Base-by-base conservation (phyloP, 2,113 vertebrate genomes). In the Pyxicephalus adspersus region DNA sequence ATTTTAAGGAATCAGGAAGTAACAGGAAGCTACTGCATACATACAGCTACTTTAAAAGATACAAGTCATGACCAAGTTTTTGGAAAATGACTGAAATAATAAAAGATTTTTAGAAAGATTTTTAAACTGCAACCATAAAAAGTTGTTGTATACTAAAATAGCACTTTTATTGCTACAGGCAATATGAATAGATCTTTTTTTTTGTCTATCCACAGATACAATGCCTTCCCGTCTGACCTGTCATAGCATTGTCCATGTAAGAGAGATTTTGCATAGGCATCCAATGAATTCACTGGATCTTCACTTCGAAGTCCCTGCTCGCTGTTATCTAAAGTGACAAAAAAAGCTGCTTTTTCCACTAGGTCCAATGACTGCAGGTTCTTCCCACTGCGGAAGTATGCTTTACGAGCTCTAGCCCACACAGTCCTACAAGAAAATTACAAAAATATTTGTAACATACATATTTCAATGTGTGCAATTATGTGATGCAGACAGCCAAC, bases 321-420 rank as follows among this genome's bases (percentile, higher is more conserved):
- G 1, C 93, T 92, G 0, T 94, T 90, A 25, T 96, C 95, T 19
- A 97, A 88, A 0, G 92, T 90, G 51, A 97, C 92, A 17, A 97
- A 96, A 89, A 97, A 97, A 0, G 95, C 95, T 0, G 95, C 95
- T 79, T 89, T 94, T 83, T 97, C 96, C 5, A 97, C 92, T 0
- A 89, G 88, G 83, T 94, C 94, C 84, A 97, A 84, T 0, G 95
- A 91, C 0, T 86, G 86, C 67, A 89, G 87, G 1, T 96, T 94
- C 68, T 90, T 84, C 23, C 90, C 92, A 0, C 85, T 89, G 86
- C 91, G 88, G 84, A 97, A 92, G 71, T 90, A 91, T n/a, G 88
- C 79, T 34, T 84, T 83, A 70, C 94, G 94, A 26, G 92, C 90
- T 83, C 91, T 87, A 25, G 95, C 95, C 96, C 96, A 97, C n/a